Evolutionary conservation across 2,888 invertebrate genomes (phyloP).

Genomic region (Cheilosia grossa): DNA sequence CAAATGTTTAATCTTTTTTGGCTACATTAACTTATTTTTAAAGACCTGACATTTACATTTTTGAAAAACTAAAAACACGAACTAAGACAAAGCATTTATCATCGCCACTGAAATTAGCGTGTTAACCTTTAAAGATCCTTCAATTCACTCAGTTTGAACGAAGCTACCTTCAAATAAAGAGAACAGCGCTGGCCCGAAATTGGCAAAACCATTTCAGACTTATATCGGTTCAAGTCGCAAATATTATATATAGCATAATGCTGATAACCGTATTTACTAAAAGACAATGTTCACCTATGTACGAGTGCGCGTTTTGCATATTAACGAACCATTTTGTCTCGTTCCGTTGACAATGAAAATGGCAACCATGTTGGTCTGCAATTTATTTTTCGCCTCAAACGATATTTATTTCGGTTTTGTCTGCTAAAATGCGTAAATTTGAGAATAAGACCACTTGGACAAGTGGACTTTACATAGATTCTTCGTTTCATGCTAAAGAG

Average conservation of each 20-base stretch:
- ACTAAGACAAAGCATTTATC: no score
- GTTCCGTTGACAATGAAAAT: constrained; percentile 45
- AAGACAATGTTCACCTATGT: neutral
- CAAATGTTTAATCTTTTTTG: no score
- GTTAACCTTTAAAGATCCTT: constrained; percentile 13
- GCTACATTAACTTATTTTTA: no score
- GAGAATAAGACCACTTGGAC: neutral
- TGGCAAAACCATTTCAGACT: constrained; percentile 2
- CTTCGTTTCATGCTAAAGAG: constrained; percentile 50
- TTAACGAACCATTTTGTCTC: constrained; percentile 26
- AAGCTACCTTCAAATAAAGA: constrained; percentile 21
- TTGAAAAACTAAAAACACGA: no score
- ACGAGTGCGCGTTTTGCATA: constrained; percentile 21
- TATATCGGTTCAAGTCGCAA: constrained; percentile 3
- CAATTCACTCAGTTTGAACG: neutral
- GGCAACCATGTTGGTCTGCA: constrained; percentile 12
- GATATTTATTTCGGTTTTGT: neutral
- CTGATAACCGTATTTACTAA: constrained; percentile 26
- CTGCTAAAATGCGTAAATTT: neutral
- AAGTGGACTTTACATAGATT: constrained; percentile 50
- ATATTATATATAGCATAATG: constrained; percentile 42
- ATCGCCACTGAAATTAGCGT: neutral
- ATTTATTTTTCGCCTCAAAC: constrained; percentile 1
- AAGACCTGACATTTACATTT: no score
- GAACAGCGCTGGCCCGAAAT: neutral